Evolutionary conservation across 2,888 invertebrate species (phyloP), one percentile per base, ranked within the genome.

Genomic region (Fabriciana adippe): DNA sequence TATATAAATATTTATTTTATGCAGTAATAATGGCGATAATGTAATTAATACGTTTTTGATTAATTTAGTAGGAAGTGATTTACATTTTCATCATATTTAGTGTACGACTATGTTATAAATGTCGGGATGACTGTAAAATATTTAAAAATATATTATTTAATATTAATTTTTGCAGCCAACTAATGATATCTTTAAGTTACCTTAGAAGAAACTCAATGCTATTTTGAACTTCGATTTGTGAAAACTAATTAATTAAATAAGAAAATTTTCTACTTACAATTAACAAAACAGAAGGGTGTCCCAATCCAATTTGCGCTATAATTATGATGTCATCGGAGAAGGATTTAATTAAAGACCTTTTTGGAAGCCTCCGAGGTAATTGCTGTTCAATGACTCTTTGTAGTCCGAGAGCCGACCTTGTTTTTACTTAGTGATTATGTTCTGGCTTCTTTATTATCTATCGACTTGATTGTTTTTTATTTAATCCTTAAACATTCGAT

Each of bases 271-370:
- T 82, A 83, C 86, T 87, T 81, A 88, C 87, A 88, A 88, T 89
- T 86, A 89, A 88, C 89, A 85, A 89, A 90, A 89, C 87, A 87
- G 84, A 85, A 81, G 85, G 82, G 84, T 85, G 86, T 88, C 85
- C 87, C 83, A 83, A 87, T 88, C 84, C 88, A 90, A 90, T 90
- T 91, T 89, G 82, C 84, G 84, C 87, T 85, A 87, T 91, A 90
- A 92, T 92, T 91, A 92, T 91, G 88, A 90, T 89, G 92, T 91
- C 90, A 92, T 89, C 84, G 88, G 92, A 92, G 92, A 90, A 88
- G 91, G 90, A 90, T 91, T 92, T 92, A 92, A 92, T 92, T 91
- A 92, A 88, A 92, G 92, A 83, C 85, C 90, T 88, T 88, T 72
- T 85, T 84, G 84, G 85, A 89, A 88, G 89, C 89, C 89, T 89